These are phyloP conservation scores for Ictalurus punctatus DNA, from an alignment of 2,113 vertebrate genomes.

Conservation along the genomic window DNA sequence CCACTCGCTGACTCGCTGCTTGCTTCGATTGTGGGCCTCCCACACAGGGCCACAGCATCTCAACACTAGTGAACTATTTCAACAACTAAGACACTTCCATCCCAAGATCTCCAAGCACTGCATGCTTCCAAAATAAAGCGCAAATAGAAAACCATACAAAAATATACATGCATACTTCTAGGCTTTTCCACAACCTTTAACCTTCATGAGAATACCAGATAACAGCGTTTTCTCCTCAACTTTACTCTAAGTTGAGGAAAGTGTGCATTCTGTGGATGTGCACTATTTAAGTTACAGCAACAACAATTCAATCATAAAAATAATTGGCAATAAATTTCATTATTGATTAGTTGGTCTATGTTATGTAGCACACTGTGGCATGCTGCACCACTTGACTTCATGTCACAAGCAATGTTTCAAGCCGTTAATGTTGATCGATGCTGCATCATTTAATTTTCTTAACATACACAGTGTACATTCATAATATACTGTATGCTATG, in stretches of 20 bases:
- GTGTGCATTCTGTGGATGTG: not conserved
- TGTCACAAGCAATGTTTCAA: not conserved
- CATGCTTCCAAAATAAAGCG: conserved; percentile 15
- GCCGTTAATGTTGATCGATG: not conserved
- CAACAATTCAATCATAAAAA: no score
- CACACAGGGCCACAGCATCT: not conserved
- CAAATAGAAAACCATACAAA: not conserved
- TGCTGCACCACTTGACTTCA: not conserved
- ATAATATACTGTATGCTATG: not conserved
- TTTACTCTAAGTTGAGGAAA: not conserved
- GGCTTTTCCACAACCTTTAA: conserved; percentile 4
- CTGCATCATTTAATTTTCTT: not conserved
- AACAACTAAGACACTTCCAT: not conserved
- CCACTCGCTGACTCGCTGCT: not conserved
- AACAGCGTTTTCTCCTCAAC: not conserved
- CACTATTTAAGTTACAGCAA: not conserved
- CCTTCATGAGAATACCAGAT: not conserved
- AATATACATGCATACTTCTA: conserved; percentile 19
- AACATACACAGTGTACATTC: not conserved
- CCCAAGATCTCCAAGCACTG: not conserved
- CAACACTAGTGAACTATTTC: conserved; percentile 30
- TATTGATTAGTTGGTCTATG: not conserved
- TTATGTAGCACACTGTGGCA: not conserved
- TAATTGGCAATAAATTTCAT: not conserved
- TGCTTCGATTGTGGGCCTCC: conserved; percentile 12